A percentile compares a stretch with the other conserved stretches of the same genome.
Evolutionary conservation across 2,797 vertebrate genomes (phyloP).

Genomic region (Pseudomugil gertrudae): DNA sequence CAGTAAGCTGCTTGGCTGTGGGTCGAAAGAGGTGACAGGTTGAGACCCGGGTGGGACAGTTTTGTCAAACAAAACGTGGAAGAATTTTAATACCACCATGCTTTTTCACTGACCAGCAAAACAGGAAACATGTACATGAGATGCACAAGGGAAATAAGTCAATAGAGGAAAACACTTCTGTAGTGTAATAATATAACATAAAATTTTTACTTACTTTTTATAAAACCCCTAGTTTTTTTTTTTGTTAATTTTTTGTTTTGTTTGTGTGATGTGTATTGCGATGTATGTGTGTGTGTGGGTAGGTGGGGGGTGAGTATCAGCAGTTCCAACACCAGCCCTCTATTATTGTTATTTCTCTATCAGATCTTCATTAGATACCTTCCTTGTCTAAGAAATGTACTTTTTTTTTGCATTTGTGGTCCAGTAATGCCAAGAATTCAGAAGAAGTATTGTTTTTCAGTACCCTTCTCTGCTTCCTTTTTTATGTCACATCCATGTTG

Average conservation of each 20-base stretch:
- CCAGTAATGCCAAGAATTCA: constrained; percentile 25
- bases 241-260: no score
- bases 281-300: no score
- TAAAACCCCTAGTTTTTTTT: no score
- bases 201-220: no score
- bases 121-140: constrained; percentile 69
- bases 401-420: constrained; percentile 4
- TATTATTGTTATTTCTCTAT: background rate
- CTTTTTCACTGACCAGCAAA: constrained; percentile 62
- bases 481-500: constrained; percentile 17
- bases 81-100: constrained; percentile 68
- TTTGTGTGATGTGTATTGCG: no score
- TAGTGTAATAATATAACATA: no score
- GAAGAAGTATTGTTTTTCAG: constrained; percentile 40
- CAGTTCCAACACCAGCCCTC: background rate
- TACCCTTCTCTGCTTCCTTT: constrained; percentile 24
- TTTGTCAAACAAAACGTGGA: constrained; percentile 73
- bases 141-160: constrained; percentile 35
- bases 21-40: constrained; percentile 69
- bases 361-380: no score
- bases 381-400: background rate
- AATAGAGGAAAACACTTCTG: constrained; percentile 45
- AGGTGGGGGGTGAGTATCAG: no score
- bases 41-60: constrained; percentile 67
- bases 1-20: constrained; percentile 44